Evolutionary conservation across 2,888 invertebrate species (phyloP), one percentile per base, ranked within the genome.

Genomic region (Zele albiditarsus): DNA sequence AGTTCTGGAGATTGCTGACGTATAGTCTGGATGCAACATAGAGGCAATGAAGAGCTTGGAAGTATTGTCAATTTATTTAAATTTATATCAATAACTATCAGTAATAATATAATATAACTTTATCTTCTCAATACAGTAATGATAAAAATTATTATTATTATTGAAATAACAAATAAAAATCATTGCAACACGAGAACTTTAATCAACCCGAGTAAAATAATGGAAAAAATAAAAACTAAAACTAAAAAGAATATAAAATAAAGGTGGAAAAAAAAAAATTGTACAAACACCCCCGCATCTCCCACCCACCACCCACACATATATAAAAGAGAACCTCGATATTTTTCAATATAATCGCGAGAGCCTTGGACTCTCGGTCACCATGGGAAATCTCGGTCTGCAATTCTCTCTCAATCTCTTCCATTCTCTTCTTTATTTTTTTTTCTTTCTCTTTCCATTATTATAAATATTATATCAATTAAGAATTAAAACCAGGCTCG

Each of bases 381-480:
- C 86, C 87, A 81, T 78, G 87, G 88, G 88, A 88, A 88, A 88
- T 88, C 86, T 87, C 83, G 76, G 77, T 62, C 70, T 46, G 77
- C 20, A 53, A 53, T 53, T 53, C 53, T 53, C 49, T 53, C 53
- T 20, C 20, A 10, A n/a, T n/a, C 20, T 53, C 20, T 53, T 20
- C 2, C 4, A 31, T 16, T 31, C 23, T 80, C 75, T 63, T 77
- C 78, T 80, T 76, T 80, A 82, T 83, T 5, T 8, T 5, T 38
- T 23, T 46, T 20, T 80, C 75, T 65, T 77, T 79, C 77, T 77
- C 79, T 75, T 81, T 80, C 76, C 80, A 82, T 83, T 85, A 84
- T 85, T 82, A 87, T 84, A 86, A 87, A 87, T 86, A 86, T 85
- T 87, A 84, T 82, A 85, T 85, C 84, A 83, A 87, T 87, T 86